A percentile compares a stretch with the other conserved stretches of the same genome.
phyloP scores from a whole-genome alignment of 2,113 vertebrate species.

The Leucopsar rothschildi region DNA sequence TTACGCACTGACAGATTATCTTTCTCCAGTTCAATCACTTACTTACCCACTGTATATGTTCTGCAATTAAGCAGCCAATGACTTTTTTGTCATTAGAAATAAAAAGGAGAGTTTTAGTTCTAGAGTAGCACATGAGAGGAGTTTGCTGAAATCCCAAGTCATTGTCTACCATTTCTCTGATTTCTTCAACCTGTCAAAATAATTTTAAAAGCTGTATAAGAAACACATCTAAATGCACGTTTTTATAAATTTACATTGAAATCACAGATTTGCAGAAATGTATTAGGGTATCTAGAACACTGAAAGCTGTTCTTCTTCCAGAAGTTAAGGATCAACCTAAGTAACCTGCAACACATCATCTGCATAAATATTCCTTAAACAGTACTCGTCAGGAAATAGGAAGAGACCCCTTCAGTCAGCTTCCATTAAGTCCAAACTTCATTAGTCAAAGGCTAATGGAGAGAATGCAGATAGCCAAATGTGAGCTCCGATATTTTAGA shows the following conservation, averaged over 20 bases:
- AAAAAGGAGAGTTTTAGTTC: conserved; percentile 97
- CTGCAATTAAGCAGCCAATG: conserved; percentile 95
- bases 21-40: conserved; percentile 54
- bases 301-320: not conserved
- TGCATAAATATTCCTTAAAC: not conserved
- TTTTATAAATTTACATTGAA: not conserved
- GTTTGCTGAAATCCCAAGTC: conserved; percentile 97
- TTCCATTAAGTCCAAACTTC: not conserved
- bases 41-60: conserved; percentile 98
- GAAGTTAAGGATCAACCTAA: not conserved
- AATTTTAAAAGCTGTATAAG: conserved; percentile 11
- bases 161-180: conserved; percentile 98
- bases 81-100: conserved; percentile 98
- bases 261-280: not conserved
- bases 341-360: not conserved
- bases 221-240: not conserved
- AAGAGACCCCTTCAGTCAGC: not conserved
- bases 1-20: not conserved
- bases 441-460: not conserved
- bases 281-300: not conserved
- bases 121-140: conserved; percentile 90
- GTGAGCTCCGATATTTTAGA: not conserved
- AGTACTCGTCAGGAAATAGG: fast-evolving
- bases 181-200: conserved; percentile 91
- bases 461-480: not conserved